phyloP scores from a whole-genome alignment of 2,113 vertebrate genomes.

The Neolamprologus brichardi region DNA sequence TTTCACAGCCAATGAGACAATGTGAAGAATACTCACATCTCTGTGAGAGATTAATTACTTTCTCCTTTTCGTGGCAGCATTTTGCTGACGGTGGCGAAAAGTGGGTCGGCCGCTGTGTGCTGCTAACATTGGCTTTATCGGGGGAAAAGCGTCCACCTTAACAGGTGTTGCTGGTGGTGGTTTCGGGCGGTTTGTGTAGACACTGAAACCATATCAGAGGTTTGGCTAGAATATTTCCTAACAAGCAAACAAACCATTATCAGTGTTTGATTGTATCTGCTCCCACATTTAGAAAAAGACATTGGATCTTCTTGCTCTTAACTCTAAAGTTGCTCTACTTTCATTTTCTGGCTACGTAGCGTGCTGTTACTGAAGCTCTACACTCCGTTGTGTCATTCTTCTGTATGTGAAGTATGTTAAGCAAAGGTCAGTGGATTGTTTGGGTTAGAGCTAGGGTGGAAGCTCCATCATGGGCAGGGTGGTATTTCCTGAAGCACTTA shows the following conservation, averaged over 20 bases:
- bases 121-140: neutral
- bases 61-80: neutral
- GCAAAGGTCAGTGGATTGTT: conserved; percentile 30
- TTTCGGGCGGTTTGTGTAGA: neutral
- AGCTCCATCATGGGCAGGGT: conserved; percentile 46
- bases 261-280: neutral
- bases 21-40: conserved; percentile 42
- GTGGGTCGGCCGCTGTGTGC: conserved; percentile 15
- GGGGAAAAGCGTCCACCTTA: neutral
- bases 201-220: neutral
- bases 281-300: neutral
- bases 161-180: conserved; percentile 16
- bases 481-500: conserved; percentile 67
- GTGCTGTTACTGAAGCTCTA: neutral
- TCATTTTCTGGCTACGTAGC: neutral
- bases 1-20: conserved; percentile 28
- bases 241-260: neutral
- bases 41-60: conserved; percentile 53
- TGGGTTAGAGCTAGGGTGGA: conserved; percentile 48
- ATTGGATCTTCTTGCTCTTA: neutral
- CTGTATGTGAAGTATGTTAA: neutral
- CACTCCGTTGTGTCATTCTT: neutral
- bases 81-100: conserved; percentile 34
- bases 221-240: neutral
- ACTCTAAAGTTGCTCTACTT: neutral